These are phyloP conservation scores for Cactoblastis cactorum DNA, from an alignment of 2,888 invertebrate species.

Conservation along the genomic window DNA sequence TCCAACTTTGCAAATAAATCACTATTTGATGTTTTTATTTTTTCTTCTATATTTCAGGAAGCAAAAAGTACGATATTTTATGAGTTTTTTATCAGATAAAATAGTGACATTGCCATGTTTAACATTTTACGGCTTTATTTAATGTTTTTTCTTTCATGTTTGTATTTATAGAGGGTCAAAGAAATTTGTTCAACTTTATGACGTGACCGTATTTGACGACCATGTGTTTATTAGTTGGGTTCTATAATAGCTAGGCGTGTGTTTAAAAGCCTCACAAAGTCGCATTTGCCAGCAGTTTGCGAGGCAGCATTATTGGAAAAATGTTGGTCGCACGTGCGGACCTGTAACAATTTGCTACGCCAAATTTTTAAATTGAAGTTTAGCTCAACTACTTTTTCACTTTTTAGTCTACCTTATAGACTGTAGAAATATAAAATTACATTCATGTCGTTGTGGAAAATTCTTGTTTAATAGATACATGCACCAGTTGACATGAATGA, in stretches of 20 bases:
- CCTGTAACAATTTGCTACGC: constrained; percentile 39
- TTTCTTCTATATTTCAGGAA: not conserved
- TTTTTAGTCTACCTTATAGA: constrained; percentile 13
- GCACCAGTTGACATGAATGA: too few relatives aligned
- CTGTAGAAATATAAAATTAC: constrained; percentile 5
- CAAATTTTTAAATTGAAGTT: constrained; percentile 32
- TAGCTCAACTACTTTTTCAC: not conserved
- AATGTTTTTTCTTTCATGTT: not conserved
- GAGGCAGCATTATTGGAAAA: constrained; percentile 63
- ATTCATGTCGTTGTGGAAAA: too few relatives aligned
- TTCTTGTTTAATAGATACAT: too few relatives aligned
- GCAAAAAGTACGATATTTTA: not conserved
- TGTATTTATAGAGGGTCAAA: not conserved
- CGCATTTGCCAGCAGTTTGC: constrained; percentile 45
- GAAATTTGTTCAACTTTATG: not conserved
- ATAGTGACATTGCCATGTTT: not conserved
- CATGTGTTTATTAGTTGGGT: not conserved
- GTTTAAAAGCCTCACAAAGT: constrained; percentile 39
- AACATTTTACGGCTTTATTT: not conserved
- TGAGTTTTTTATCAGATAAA: not conserved
- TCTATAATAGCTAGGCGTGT: constrained; percentile 24
- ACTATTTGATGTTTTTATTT: not conserved
- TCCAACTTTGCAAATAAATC: constrained; percentile 22
- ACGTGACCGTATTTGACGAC: not conserved
- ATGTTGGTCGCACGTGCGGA: constrained; percentile 57